Percentiles rank a stretch among this genome's conserved stretches.
Conservation (phyloP, 2,888 invertebrate genomes). For the Heliothis peltigera region DNA sequence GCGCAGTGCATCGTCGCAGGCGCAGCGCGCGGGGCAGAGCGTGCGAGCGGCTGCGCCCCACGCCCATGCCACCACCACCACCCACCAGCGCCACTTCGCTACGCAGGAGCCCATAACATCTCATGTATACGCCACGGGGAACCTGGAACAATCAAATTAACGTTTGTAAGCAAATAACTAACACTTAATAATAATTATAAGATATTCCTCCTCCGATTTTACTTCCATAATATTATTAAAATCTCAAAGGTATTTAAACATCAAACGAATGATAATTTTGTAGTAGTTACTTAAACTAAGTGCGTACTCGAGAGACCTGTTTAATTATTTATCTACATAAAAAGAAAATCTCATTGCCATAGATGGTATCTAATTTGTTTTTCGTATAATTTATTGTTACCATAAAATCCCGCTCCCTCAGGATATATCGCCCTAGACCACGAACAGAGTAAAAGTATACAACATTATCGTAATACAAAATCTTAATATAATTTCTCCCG, state of each 20-base stretch:
- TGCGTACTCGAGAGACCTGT: slow-evolving; percentile 16
- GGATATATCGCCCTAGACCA: slow-evolving; percentile 71
- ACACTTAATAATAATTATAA: slow-evolving; percentile 1
- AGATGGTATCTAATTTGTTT: slow-evolving; percentile 80
- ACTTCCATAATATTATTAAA: background rate
- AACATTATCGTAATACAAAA: slow-evolving; percentile 84
- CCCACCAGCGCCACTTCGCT: slow-evolving; percentile 87
- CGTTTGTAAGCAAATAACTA: slow-evolving; percentile 4
- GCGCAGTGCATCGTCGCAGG: slow-evolving; percentile 94
- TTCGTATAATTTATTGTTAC: slow-evolving; percentile 82
- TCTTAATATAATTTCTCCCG: slow-evolving; percentile 87
- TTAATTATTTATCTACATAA: slow-evolving; percentile 48
- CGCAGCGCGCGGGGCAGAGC: slow-evolving; percentile 95
- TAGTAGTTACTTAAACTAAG: slow-evolving; percentile 23
- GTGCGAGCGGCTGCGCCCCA: slow-evolving; percentile 89
- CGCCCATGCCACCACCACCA: slow-evolving; percentile 89
- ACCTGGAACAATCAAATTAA: slow-evolving; percentile 78
- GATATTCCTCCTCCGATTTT: background rate
- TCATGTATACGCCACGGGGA: slow-evolving; percentile 84
- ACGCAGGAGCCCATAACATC: slow-evolving; percentile 89
- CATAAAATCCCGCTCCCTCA: slow-evolving; percentile 78
- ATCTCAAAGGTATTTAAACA: background rate
- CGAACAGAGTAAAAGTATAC: slow-evolving; percentile 81
- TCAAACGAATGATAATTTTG: slow-evolving; percentile 8
- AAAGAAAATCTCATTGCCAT: slow-evolving; percentile 73